phyloP scores from a whole-genome alignment of 2,797 vertebrate genomes.

The Chloroceryle amazona region DNA sequence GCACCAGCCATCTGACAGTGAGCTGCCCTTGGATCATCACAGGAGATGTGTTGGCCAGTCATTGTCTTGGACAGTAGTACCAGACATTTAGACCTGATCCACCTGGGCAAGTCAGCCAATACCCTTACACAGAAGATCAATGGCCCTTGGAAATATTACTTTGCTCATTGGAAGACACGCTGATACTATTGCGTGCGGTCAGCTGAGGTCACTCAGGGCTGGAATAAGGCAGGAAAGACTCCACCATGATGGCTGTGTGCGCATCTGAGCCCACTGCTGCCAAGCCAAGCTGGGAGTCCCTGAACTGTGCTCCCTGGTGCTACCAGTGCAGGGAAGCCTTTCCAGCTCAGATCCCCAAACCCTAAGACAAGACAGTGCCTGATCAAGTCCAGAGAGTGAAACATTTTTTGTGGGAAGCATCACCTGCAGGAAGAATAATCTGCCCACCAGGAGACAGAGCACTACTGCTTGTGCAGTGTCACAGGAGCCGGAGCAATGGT shows the following conservation, averaged over 20 bases:
- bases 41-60: background rate
- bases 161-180: background rate
- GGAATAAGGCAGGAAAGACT: background rate
- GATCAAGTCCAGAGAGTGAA: background rate
- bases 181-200: background rate
- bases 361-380: background rate
- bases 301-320: background rate
- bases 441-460: background rate
- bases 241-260: rapidly evolving
- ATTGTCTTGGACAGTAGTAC: background rate
- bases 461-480: background rate
- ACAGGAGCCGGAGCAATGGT: background rate
- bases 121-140: background rate
- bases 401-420: background rate
- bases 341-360: background rate
- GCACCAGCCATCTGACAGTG: background rate
- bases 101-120: background rate
- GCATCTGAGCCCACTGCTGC: background rate
- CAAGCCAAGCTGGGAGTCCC: background rate
- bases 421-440: background rate
- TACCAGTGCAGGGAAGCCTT: background rate
- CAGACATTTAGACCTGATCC: background rate
- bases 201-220: background rate
- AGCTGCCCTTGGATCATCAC: background rate
- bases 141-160: background rate